A percentile compares a stretch with the other conserved stretches of the same genome.
Evolutionary conservation across 2,888 invertebrate species (phyloP).

Genomic region (Xestia xanthographa): DNA sequence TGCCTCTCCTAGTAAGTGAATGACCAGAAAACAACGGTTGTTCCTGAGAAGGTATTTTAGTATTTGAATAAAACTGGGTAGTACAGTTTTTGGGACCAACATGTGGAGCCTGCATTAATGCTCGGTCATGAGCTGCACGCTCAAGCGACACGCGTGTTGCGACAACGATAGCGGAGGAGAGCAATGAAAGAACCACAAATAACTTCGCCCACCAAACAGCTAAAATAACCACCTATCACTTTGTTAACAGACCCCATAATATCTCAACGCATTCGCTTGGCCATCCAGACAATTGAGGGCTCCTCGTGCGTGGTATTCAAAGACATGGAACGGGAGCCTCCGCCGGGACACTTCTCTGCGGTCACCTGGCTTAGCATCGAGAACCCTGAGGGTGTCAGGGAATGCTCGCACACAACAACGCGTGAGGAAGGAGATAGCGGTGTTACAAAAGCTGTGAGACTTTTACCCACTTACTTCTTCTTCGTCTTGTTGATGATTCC

Average conservation of each 20-base stretch:
- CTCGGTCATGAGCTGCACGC: not conserved
- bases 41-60: too few relatives aligned
- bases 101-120: not conserved
- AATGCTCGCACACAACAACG: conserved; percentile 75
- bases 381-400: conserved; percentile 73
- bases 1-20: too few relatives aligned
- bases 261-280: conserved; percentile 64
- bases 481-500: not conserved
- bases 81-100: not conserved
- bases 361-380: conserved; percentile 76
- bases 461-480: not conserved
- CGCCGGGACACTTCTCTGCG: not conserved
- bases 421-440: conserved; percentile 10
- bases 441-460: conserved; percentile 74
- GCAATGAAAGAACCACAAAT: not conserved
- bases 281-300: conserved; percentile 74
- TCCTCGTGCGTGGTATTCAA: conserved; percentile 78
- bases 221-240: conserved; percentile 10
- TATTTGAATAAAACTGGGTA: too few relatives aligned
- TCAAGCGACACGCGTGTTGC: not conserved
- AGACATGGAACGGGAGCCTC: conserved; percentile 29
- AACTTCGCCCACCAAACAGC: not conserved
- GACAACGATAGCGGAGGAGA: not conserved
- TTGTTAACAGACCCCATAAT: conserved; percentile 71
- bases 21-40: too few relatives aligned